Conservation (phyloP, 2,888 invertebrate genomes). For the Thera obeliscata region DNA sequence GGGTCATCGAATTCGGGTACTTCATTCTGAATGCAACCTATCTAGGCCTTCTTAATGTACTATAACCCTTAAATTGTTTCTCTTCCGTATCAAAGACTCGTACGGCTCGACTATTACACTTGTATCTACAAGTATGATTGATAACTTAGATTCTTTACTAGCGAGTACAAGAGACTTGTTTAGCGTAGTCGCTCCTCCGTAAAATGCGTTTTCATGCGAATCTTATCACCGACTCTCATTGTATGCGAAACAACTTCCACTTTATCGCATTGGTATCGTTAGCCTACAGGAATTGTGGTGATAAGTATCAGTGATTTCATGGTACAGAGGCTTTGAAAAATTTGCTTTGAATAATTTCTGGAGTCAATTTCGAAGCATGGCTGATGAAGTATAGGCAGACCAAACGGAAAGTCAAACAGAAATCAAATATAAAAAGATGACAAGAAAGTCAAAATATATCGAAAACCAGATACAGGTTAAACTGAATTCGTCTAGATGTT, state of each 20-base stretch:
- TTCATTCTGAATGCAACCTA: conserved; percentile 1
- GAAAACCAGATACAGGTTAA: too few species aligned
- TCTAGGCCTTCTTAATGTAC: too few species aligned
- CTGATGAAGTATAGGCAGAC: too few species aligned
- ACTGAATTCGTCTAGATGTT: too few species aligned
- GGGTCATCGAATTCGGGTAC: conserved; percentile 54
- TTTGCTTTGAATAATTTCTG: conserved; percentile 6
- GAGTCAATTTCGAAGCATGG: background rate
- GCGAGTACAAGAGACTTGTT: conserved; percentile 49
- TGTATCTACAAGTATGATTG: background rate
- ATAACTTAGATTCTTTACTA: conserved; percentile 31
- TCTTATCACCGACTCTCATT: conserved; percentile 53
- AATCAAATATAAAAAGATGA: too few species aligned
- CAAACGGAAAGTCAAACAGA: too few species aligned
- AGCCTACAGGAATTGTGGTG: conserved; percentile 39
- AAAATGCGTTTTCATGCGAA: conserved; percentile 58
- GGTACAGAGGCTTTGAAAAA: conserved; percentile 19
- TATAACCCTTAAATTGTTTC: background rate
- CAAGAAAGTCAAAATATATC: too few species aligned
- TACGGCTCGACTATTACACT: background rate
- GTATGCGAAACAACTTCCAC: conserved; percentile 42
- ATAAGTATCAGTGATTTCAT: conserved; percentile 37
- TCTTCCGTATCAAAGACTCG: background rate
- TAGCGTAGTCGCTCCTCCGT: conserved; percentile 43
- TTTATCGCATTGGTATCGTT: conserved; percentile 43